Evolutionary conservation across 92 coral and sea anemone genomes (phyloP), one percentile per base, ranked within the genome.

Genomic region (Siderastrea siderea): DNA sequence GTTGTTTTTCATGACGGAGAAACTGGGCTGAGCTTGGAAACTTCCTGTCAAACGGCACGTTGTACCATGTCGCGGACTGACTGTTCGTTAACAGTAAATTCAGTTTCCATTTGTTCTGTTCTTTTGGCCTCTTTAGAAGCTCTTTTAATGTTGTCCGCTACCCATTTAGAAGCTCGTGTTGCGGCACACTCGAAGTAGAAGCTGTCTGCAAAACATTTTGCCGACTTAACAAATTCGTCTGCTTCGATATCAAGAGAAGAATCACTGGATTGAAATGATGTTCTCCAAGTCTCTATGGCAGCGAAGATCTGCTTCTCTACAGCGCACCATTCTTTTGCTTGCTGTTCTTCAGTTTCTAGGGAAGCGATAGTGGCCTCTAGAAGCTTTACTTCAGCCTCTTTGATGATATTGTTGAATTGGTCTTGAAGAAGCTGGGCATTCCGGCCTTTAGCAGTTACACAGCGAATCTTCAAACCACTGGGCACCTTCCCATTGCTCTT

Each of bases 401-500:
- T n/a, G 55, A 1, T 47, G 13, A 47, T 71, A 7, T 0, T 14
- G 7, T 71, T 19, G 3, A 73, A 50, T 51, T 5, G 14, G 15
- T 16, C 38, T 17, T 51, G 61, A 6, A 73, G 77, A 49, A 0
- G 47, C 52, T 16, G 45, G 13, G 58, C 46, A 7, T 64, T 64
- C 54, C 14, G 71, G 17, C 74, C 61, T 79, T 79, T 79, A 8
- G 83, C 46, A 59, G 60, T 15, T 47, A 79, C 71, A 11, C n/a
- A 1, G 14, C 44, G 1, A 64, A 79, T 64, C 74, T 79, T 79
- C 84, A 63, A 3, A 53, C 84, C 71, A 62, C 51, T 64, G 58
- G 73, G 84, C 61, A 79, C 84, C 61, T 79, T 57, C 15, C 51
- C 73, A 13, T 63, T 46, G 71, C 70, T 79, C 26, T 62, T 79